These are phyloP conservation scores for Lepus timidus DNA, from an alignment of 2,113 vertebrate genomes.

Conservation along the genomic window DNA sequence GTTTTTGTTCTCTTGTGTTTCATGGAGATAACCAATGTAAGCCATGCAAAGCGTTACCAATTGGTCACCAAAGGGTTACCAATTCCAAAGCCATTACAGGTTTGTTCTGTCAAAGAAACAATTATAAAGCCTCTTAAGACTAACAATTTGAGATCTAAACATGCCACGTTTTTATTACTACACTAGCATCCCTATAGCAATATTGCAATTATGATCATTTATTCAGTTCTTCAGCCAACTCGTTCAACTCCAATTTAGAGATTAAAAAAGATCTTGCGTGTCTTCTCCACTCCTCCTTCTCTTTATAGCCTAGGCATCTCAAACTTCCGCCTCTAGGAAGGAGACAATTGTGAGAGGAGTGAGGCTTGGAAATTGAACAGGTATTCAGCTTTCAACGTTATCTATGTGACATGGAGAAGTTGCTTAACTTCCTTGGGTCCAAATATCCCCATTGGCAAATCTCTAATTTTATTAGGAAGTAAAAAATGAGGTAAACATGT, in stretches of 20 bases:
- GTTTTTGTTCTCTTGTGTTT: conserved; percentile 92
- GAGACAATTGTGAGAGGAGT: background rate
- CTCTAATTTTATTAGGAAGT: conserved; percentile 40
- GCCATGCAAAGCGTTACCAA: conserved; percentile 92
- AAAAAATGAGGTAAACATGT: background rate
- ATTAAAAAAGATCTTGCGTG: background rate
- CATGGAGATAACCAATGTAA: conserved; percentile 96
- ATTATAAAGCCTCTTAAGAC: conserved; percentile 57
- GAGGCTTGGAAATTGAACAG: background rate
- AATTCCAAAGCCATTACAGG: conserved; percentile 96
- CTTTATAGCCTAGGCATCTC: background rate
- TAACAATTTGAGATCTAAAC: conserved; percentile 43
- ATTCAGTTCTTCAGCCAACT: conserved; percentile 26
- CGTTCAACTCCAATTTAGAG: background rate
- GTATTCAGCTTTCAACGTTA: background rate
- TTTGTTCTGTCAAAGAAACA: conserved; percentile 92
- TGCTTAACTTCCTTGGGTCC: background rate
- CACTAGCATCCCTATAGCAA: background rate
- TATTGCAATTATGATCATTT: conserved; percentile 17
- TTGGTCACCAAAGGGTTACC: conserved; percentile 87
- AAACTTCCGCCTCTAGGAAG: background rate
- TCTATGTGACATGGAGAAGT: background rate
- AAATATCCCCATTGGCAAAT: background rate
- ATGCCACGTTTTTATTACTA: conserved; percentile 24
- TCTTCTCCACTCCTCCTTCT: background rate